Base-by-base conservation (phyloP, 2,888 invertebrate species). In the Andricus quercusramuli region DNA sequence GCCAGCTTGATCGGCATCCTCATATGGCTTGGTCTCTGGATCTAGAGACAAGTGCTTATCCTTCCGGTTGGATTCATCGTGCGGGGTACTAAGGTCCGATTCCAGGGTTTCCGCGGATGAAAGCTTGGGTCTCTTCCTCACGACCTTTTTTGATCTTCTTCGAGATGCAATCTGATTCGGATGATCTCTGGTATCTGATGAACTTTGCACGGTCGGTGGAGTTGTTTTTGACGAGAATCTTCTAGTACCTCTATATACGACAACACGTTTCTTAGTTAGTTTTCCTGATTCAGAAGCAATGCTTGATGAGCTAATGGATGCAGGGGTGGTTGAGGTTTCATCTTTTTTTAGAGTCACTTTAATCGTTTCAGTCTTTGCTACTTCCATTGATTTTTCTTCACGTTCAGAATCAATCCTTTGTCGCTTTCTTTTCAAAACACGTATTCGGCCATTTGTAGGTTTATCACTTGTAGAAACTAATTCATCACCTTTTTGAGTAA, bases 161-260 rank as follows among this genome's bases (percentile, higher is more conserved):
- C 84, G 82, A 68, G 84, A 64, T 79, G 70, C 11, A 25, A 76
- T 59, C 44, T 80, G 25, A 83, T 70, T 13, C 76, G 84, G 64
- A 77, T 77, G 77, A 64, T 77, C 41, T 9, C 22, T 37, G 66
- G 62, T 2, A 41, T 65, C 68, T 82, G 74, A 74, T 56, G 80
- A 83, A 85, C 85, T 87, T 86, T 87, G 86, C 85, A 86, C 84
- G 85, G 84, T 85, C 51, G 80, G 65, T 47, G 76, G 13, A 29
- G 78, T 78, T 37, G 47, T 77, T 78, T 22, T 32, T 5, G 80
- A 67, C 22, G 80, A 78, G 41, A 79, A 47, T 44, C 77, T 85
- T 29, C 56, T 51, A 11, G 82, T 70, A 47, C 83, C 78, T 77
- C 83, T 81, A 44, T 83, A 78, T 6, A 82, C 59, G 22, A 82